phyloP scores from a whole-genome alignment of 2,888 invertebrate genomes.

The Eulithis testata region DNA sequence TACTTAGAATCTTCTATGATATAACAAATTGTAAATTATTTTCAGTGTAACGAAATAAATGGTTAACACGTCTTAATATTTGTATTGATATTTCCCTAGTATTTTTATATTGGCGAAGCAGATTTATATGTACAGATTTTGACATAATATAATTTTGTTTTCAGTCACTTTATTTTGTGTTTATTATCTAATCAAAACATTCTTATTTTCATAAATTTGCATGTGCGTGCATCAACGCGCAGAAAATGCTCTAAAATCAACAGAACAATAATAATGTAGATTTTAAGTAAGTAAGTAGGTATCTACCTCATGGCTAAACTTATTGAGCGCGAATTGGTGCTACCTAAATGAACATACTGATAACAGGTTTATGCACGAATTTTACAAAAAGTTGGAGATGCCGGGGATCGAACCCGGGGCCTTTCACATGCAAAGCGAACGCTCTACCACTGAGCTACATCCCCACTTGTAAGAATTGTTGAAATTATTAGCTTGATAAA shows the following conservation, averaged over 20 bases:
- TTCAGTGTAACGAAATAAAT: conserved; percentile 59
- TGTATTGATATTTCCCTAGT: conserved; percentile 49
- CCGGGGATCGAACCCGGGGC: conserved; percentile 98
- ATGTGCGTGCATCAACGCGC: no score
- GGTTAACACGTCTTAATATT: conserved; percentile 52
- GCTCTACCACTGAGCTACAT: conserved; percentile 99
- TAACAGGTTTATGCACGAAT: not conserved
- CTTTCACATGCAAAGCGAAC: conserved; percentile 99
- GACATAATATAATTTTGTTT: conserved; percentile 42
- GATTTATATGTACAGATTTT: conserved; percentile 42
- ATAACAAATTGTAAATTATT: conserved; percentile 58
- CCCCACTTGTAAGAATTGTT: conserved; percentile 69
- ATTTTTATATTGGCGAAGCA: conserved; percentile 41
- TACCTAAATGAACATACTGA: no score
- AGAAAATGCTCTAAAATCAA: no score
- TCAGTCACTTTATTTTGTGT: conserved; percentile 37
- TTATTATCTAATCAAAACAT: not conserved
- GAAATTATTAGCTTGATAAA: conserved; percentile 19
- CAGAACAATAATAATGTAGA: no score
- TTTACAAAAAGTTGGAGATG: conserved; percentile 86
- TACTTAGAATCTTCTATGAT: conserved; percentile 36
- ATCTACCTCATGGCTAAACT: no score
- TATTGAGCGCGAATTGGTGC: no score
- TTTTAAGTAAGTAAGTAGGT: no score
- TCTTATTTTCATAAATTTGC: no score